Evolutionary conservation across 2,797 vertebrate genomes (phyloP), one percentile per base, ranked within the genome.

Genomic region (Leptoclinus maculatus): DNA sequence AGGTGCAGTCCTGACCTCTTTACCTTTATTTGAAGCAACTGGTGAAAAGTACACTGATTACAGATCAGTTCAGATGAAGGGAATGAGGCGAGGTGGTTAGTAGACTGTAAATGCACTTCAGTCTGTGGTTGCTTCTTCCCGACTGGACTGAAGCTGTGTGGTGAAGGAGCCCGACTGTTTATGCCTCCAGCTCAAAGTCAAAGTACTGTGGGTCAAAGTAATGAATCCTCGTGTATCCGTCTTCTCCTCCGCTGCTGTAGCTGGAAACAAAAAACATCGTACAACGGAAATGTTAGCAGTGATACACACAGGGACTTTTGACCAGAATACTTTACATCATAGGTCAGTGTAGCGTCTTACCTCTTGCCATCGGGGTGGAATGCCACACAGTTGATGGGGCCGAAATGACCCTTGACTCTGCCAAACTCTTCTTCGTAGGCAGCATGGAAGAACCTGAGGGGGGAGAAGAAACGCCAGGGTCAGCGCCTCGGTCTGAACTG

Each of bases 311-410:
- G 21, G 39, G 5, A 27, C 9, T n/a, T 47, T 4, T 4, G 21
- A 71, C 1, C 23, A 45, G 1, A 4, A 3, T 0, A 2, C 47
- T 11, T 47, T 0, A 23, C 7, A 38, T 38, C 23, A 43, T 2
- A 19, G 5, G 23, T 6, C 25, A 1, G 2, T 7, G 32, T 7
- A 12, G 1, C 38, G 2, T 41, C 21, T 83, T 88, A 99, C 98
- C 98, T 99, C 89, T 99, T 99, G 68, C 98, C 97, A 4, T 99
- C 98, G 0, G 98, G 98, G 83, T 99, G 98, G 87, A 99, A 99
- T 0, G 97, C 97, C 3, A 99, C 97, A 10, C 98, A 99, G 81
- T 99, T 99, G 77, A 99, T 99, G 0, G 98, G 98, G 11, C 98
- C 98, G 0, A 99, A 99, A 89, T 99, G 98, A 47, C 98, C 98